These are phyloP conservation scores for Schizaphis graminum DNA, from an alignment of 2,888 invertebrate genomes.

Conservation along the genomic window DNA sequence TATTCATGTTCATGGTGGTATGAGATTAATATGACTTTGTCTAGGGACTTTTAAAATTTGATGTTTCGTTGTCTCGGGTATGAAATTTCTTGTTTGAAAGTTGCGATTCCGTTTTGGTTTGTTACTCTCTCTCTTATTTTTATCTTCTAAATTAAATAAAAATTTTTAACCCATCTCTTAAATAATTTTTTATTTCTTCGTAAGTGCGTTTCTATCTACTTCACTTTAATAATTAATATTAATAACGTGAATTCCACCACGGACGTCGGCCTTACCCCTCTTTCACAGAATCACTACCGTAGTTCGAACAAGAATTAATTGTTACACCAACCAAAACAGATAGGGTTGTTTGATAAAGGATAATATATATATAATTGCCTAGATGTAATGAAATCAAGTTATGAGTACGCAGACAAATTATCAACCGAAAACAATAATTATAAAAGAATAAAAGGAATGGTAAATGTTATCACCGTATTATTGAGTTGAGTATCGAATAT, in stretches of 20 bases:
- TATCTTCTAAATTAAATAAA: not conserved
- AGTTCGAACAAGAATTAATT: constrained; percentile 40
- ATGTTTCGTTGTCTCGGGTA: not conserved
- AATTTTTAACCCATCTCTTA: not conserved
- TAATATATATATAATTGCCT: not conserved
- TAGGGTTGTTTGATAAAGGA: not conserved
- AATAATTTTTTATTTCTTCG: not conserved
- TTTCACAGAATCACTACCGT: no score
- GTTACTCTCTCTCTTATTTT: not conserved
- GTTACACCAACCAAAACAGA: constrained; percentile 2
- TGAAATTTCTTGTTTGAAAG: constrained; percentile 24
- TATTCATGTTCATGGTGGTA: not conserved
- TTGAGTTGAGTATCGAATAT: not conserved
- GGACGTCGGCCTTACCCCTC: not conserved
- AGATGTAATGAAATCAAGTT: constrained; percentile 13
- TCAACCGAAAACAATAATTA: not conserved
- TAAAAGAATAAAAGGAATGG: not conserved
- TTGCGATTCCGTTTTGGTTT: not conserved
- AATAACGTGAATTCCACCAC: constrained; percentile 7
- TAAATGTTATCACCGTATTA: not conserved
- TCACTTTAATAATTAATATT: constrained; percentile 41
- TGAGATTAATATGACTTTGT: constrained; percentile 24
- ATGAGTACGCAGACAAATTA: not conserved
- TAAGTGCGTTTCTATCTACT: not conserved
- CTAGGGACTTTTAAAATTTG: constrained; percentile 37